These are phyloP conservation scores for Salvelinus sp. DNA, from an alignment of 2,113 vertebrate species.

Conservation along the genomic window DNA sequence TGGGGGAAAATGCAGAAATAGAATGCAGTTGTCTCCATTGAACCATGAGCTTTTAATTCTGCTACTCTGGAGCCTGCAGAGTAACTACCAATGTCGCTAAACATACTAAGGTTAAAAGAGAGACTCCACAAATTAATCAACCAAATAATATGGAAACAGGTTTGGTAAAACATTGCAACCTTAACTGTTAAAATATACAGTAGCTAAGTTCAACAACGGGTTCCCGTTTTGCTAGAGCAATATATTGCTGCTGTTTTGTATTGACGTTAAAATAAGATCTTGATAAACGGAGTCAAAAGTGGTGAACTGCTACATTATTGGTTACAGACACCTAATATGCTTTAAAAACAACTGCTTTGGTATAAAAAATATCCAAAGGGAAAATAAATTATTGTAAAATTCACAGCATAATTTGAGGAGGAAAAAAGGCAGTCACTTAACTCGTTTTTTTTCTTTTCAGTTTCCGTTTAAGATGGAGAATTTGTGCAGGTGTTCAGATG, in stretches of 20 bases:
- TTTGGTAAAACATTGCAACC: constrained; percentile 77
- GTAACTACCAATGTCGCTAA: constrained; percentile 79
- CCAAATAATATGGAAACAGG: constrained; percentile 75
- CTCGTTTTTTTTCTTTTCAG: constrained; percentile 80
- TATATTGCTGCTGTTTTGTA: constrained; percentile 95
- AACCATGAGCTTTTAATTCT: constrained; percentile 76
- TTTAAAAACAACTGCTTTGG: constrained; percentile 99
- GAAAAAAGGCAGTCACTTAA: constrained; percentile 99
- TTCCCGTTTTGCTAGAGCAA: constrained; percentile 98
- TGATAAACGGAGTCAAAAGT: constrained; percentile 97
- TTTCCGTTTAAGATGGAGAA: constrained; percentile 95
- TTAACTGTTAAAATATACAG: constrained; percentile 87
- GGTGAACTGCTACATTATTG: constrained; percentile 99
- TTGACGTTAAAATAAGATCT: constrained; percentile 95
- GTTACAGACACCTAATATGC: constrained; percentile 99
- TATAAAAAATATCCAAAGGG: constrained; percentile 99
- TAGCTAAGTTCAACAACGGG: constrained; percentile 86
- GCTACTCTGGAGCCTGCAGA: constrained; percentile 81
- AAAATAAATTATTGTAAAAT: constrained; percentile 99
- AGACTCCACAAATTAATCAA: constrained; percentile 75
- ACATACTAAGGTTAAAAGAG: constrained; percentile 77
- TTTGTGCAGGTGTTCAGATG: constrained; percentile 96
- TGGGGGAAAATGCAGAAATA: constrained; percentile 68
- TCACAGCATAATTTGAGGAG: constrained; percentile 99
- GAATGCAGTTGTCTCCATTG: constrained; percentile 75